phyloP scores from a whole-genome alignment of 2,888 invertebrate genomes.

The Itoplectis maculator region DNA sequence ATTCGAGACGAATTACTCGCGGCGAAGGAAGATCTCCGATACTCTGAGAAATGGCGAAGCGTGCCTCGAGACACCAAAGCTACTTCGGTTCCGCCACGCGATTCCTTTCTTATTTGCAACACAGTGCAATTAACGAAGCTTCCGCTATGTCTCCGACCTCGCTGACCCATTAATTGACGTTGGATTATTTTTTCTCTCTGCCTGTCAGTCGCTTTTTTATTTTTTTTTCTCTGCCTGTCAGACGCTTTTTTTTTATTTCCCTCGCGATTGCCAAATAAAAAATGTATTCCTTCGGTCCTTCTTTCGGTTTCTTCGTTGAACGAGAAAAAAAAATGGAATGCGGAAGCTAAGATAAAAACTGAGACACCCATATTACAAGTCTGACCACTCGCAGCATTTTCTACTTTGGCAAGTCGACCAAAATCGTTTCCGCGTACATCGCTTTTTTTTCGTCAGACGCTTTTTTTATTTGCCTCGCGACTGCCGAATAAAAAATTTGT shows the following conservation, averaged over 20 bases:
- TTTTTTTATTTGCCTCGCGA: too few species aligned
- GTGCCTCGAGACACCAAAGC: conserved; percentile 24
- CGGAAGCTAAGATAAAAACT: not conserved
- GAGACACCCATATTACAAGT: not conserved
- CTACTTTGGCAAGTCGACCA: not conserved
- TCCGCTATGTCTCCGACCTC: conserved; percentile 10
- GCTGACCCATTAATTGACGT: conserved; percentile 29
- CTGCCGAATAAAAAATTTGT: too few species aligned
- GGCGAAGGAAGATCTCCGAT: conserved; percentile 21
- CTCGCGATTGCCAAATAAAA: not conserved
- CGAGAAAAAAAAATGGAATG: too few species aligned
- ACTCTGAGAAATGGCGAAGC: conserved; percentile 29
- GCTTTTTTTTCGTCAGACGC: too few species aligned
- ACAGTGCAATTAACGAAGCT: conserved; percentile 33
- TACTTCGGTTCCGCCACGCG: conserved; percentile 5
- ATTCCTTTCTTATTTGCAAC: conserved; percentile 51
- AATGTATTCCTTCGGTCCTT: too few species aligned
- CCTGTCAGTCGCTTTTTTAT: not conserved
- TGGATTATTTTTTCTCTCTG: conserved; percentile 5
- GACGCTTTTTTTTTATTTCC: not conserved
- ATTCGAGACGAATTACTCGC: conserved; percentile 57
- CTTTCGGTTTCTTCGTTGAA: not conserved
- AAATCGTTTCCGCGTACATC: not conserved
- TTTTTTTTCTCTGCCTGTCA: not conserved
- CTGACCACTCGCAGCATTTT: not conserved